phyloP scores from a whole-genome alignment of 2,888 invertebrate species.

The Tineola bisselliella region DNA sequence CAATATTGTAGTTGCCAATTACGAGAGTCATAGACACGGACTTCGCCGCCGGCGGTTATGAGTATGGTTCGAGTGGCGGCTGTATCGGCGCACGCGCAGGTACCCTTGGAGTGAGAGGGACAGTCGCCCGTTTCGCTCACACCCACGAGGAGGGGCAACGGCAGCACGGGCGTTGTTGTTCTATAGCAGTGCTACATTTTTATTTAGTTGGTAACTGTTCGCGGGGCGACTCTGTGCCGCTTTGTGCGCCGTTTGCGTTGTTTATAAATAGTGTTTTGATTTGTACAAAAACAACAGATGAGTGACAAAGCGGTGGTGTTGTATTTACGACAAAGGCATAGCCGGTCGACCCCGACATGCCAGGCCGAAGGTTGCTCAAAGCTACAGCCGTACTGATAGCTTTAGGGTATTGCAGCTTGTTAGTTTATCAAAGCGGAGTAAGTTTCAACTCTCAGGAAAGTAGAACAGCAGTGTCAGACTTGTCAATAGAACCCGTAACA shows the following conservation, averaged over 20 bases:
- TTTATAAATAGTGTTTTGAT: slow-evolving; percentile 46
- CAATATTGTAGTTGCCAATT: slow-evolving; percentile 18
- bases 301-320: slow-evolving; percentile 45
- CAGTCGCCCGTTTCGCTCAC: slow-evolving; percentile 33
- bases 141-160: slow-evolving; percentile 52
- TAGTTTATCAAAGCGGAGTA: slow-evolving; percentile 70
- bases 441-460: slow-evolving; percentile 60
- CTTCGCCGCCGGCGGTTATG: slow-evolving; percentile 41
- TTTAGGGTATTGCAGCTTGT: slow-evolving; percentile 69
- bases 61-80: slow-evolving; percentile 33
- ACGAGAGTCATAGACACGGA: slow-evolving; percentile 56
- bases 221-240: slow-evolving; percentile 21
- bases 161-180: slow-evolving; percentile 49
- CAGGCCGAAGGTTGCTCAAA: slow-evolving; percentile 56
- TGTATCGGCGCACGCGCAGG: slow-evolving; percentile 58
- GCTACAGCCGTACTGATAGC: slow-evolving; percentile 61
- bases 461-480: slow-evolving; percentile 47
- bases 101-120: slow-evolving; percentile 33
- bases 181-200: slow-evolving; percentile 61
- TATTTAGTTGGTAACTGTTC: slow-evolving; percentile 66
- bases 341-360: slow-evolving; percentile 53
- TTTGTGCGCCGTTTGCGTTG: slow-evolving; percentile 22
- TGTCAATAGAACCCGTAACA: slow-evolving; percentile 63
- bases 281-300: slow-evolving; percentile 53
- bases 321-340: slow-evolving; percentile 45